Evolutionary conservation across 2,888 invertebrate species (phyloP).

Genomic region (Ephialtes manifestator): DNA sequence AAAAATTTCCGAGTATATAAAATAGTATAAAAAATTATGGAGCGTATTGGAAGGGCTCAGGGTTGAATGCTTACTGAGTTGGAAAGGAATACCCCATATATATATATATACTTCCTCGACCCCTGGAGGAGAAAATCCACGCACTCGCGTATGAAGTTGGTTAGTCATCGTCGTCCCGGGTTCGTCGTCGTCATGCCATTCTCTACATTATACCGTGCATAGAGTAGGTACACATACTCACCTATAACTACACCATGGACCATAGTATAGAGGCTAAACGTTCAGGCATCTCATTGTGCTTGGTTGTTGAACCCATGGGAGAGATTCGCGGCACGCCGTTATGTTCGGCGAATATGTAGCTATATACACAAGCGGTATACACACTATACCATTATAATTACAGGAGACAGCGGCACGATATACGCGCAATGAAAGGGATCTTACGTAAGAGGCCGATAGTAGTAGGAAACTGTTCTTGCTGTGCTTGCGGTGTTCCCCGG

Average conservation of each 20-base stretch:
- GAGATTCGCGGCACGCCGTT: constrained; percentile 73
- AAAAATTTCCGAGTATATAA: too few relatives aligned
- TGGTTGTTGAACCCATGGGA: constrained; percentile 83
- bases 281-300: constrained; percentile 78
- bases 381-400: constrained; percentile 67
- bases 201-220: constrained; percentile 50
- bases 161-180: constrained; percentile 55
- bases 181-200: constrained; percentile 17
- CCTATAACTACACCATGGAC: constrained; percentile 44
- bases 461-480: constrained; percentile 55
- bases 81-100: neutral
- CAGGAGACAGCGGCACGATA: constrained; percentile 51
- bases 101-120: constrained; percentile 37
- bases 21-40: too few relatives aligned
- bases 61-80: too few relatives aligned
- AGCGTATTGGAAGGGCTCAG: too few relatives aligned
- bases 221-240: constrained; percentile 36
- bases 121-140: constrained; percentile 18
- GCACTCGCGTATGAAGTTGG: constrained; percentile 55
- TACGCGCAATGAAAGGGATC: constrained; percentile 47
- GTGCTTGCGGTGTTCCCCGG: constrained; percentile 12
- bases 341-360: constrained; percentile 64
- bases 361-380: constrained; percentile 28
- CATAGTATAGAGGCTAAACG: constrained; percentile 53
- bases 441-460: constrained; percentile 60